phyloP scores from a whole-genome alignment of 2,888 invertebrate species.

The Drosophila infuscata region DNA sequence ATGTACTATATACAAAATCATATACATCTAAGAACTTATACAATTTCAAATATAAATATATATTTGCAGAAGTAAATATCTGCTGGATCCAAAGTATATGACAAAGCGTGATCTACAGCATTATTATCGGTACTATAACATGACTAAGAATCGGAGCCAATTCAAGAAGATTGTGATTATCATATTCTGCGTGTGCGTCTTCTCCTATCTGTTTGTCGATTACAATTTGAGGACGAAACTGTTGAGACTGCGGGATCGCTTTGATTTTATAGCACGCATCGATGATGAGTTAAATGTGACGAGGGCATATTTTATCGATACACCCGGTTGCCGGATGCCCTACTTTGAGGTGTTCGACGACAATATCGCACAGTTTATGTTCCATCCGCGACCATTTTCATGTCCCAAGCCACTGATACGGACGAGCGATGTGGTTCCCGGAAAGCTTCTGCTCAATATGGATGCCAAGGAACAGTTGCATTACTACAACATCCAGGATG shows the following conservation, averaged over 20 bases:
- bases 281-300: conserved; percentile 80
- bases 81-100: conserved; percentile 83
- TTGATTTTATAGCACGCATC: conserved; percentile 82
- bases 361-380: conserved; percentile 82
- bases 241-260: conserved; percentile 77
- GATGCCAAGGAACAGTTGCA: conserved; percentile 69
- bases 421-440: conserved; percentile 66
- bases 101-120: conserved; percentile 83
- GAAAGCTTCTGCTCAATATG: conserved; percentile 75
- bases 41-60: neutral
- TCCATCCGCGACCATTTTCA: conserved; percentile 67
- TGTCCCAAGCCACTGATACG: conserved; percentile 78
- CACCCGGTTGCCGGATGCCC: conserved; percentile 84
- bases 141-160: conserved; percentile 78
- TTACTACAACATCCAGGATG: conserved; percentile 74
- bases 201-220: conserved; percentile 84
- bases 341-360: conserved; percentile 82
- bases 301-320: conserved; percentile 83
- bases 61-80: conserved; percentile 76
- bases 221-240: conserved; percentile 83
- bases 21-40: neutral
- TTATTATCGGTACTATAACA: conserved; percentile 82
- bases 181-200: conserved; percentile 81
- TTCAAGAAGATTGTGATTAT: conserved; percentile 82
- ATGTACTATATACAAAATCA: neutral